Conservation (phyloP, 2,113 vertebrate genomes). For the Castor canadensis region DNA sequence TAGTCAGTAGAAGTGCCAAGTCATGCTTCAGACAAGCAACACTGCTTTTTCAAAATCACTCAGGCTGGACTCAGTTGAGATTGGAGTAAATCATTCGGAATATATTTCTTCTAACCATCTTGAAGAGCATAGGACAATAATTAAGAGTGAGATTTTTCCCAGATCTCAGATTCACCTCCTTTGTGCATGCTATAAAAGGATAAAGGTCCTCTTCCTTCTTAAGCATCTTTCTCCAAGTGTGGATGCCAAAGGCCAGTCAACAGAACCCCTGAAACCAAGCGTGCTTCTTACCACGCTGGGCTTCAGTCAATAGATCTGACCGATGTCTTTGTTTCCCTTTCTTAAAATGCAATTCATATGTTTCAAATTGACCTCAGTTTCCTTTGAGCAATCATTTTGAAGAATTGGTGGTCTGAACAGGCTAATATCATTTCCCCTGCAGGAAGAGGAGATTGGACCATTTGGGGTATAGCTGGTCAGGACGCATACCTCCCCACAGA, state of each 20-base stretch:
- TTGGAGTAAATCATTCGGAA: background rate
- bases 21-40: background rate
- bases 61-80: background rate
- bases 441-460: conserved; percentile 47
- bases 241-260: background rate
- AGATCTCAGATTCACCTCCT: background rate
- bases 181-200: background rate
- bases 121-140: background rate
- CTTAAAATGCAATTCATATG: conserved; percentile 68
- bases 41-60: background rate
- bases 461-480: background rate
- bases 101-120: background rate
- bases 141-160: background rate
- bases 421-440: conserved; percentile 55
- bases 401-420: conserved; percentile 41
- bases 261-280: background rate
- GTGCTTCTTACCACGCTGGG: background rate
- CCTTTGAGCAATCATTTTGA: conserved; percentile 63
- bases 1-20: background rate
- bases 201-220: conserved; percentile 7
- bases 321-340: conserved; percentile 8
- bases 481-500: background rate
- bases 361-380: conserved; percentile 62
- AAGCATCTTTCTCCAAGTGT: background rate
- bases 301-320: background rate